Percentiles rank a stretch among this genome's conserved stretches.
Evolutionary conservation across 2,888 invertebrate species (phyloP).

Genomic region (Hoplodrina blanda): DNA sequence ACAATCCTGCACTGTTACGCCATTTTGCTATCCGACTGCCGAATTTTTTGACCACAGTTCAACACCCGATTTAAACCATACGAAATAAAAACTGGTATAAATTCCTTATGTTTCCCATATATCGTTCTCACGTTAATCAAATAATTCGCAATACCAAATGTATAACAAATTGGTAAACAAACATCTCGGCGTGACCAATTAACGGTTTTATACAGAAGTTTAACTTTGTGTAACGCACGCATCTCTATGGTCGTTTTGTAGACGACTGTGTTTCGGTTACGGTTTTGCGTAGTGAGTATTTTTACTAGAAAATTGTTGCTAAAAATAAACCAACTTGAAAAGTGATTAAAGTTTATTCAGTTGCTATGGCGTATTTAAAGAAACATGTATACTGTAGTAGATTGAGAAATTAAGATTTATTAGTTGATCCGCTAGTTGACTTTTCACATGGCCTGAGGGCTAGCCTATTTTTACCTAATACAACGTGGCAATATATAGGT

Average conservation of each 20-base stretch:
- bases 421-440: too few species aligned
- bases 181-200: slow-evolving; percentile 69
- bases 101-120: slow-evolving; percentile 75
- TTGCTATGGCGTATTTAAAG: too few species aligned
- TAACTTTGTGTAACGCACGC: slow-evolving; percentile 51
- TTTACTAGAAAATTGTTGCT: neutral
- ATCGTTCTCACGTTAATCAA: slow-evolving; percentile 84
- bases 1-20: slow-evolving; percentile 2
- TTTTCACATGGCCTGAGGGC: too few species aligned
- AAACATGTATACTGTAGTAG: too few species aligned
- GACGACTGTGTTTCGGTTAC: slow-evolving; percentile 18
- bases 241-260: slow-evolving; percentile 1
- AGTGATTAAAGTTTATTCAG: too few species aligned
- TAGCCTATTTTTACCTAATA: too few species aligned
- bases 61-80: slow-evolving; percentile 53
- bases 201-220: slow-evolving; percentile 56
- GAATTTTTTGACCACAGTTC: slow-evolving; percentile 46
- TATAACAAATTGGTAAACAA: slow-evolving; percentile 87
- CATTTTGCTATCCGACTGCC: slow-evolving; percentile 11
- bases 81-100: slow-evolving; percentile 51
- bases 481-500: too few species aligned
- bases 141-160: slow-evolving; percentile 79
- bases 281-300: neutral
- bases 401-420: too few species aligned
- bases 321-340: neutral